Conservation (phyloP, 2,888 invertebrate genomes). For the Diplazon laetatorius region DNA sequence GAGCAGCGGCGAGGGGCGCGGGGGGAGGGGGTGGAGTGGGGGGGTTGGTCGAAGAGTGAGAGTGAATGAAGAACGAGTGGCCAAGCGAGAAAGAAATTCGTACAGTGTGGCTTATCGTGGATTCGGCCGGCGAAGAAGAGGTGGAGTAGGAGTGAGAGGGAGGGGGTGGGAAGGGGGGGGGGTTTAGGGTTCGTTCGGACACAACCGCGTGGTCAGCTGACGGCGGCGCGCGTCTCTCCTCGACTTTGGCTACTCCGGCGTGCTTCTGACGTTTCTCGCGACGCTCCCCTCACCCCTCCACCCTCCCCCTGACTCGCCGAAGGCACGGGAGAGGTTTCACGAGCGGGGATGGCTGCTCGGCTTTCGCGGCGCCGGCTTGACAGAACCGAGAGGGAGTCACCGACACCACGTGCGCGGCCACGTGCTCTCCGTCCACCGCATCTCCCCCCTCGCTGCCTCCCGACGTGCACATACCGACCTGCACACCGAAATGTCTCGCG, state of each 20-base stretch:
- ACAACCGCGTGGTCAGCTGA: conserved; percentile 81
- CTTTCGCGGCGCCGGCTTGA: conserved; percentile 21
- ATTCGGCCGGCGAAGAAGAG: conserved; percentile 61
- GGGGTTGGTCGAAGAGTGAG: conserved; percentile 49
- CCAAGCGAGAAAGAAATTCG: conserved; percentile 54
- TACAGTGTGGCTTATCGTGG: conserved; percentile 62
- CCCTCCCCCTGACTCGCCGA: no score
- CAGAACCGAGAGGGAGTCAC: conserved; percentile 65
- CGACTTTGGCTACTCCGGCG: conserved; percentile 63
- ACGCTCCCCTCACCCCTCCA: no score
- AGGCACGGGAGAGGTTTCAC: no score
- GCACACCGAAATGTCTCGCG: no score
- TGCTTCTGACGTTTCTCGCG: conserved; percentile 46
- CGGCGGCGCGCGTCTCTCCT: conserved; percentile 75
- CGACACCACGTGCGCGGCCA: conserved; percentile 81
- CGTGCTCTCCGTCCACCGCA: conserved; percentile 78
- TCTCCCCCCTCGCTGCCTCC: no score
- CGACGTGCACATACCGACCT: no score
- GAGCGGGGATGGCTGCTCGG: conserved; percentile 61
- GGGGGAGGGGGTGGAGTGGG: no score
- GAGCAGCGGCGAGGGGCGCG: no score
- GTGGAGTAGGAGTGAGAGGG: conserved; percentile 73
- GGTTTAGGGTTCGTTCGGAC: no score
- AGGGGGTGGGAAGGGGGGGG: no score
- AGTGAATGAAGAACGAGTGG: conserved; percentile 22